Conservation (phyloP, 1,140 invertebrate species). For the Cephus cinctus region DNA sequence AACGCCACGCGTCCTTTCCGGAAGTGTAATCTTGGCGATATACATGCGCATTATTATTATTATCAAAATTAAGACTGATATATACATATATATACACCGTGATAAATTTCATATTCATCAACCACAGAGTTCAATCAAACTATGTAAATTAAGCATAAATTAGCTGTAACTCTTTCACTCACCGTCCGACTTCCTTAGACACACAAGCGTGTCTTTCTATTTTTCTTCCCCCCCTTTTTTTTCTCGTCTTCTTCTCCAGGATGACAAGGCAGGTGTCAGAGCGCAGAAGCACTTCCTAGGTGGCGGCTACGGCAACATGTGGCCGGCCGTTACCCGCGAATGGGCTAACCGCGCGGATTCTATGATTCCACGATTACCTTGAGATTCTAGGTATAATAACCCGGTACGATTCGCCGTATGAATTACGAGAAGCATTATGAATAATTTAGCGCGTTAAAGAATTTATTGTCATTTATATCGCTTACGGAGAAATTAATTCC, state of each 20-base stretch:
- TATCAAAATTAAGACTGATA: too few species aligned
- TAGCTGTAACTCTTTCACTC: slow-evolving; percentile 26
- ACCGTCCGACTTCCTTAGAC: background rate
- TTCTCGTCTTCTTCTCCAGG: slow-evolving; percentile 12
- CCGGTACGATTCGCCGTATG: too few species aligned
- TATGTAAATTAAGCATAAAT: slow-evolving; percentile 38
- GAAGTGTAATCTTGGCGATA: too few species aligned
- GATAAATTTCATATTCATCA: too few species aligned
- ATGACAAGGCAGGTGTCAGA: slow-evolving; percentile 49
- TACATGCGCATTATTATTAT: too few species aligned
- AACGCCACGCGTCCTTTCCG: background rate
- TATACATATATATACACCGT: too few species aligned
- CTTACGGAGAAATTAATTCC: too few species aligned
- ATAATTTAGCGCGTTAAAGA: too few species aligned
- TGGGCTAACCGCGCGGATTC: slow-evolving; percentile 30
- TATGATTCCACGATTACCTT: slow-evolving; percentile 43
- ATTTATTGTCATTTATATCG: too few species aligned
- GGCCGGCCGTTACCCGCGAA: slow-evolving; percentile 42
- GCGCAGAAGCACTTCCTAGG: slow-evolving; percentile 39
- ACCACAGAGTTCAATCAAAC: slow-evolving; percentile 29
- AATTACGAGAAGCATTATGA: too few species aligned
- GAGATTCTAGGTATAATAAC: too few species aligned
- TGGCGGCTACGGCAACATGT: slow-evolving; percentile 37
- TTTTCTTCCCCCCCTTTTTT: slow-evolving; percentile 11
- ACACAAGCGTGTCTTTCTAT: background rate